A percentile compares a stretch with the other conserved stretches of the same genome.
These are phyloP conservation scores for Brachymystax lenok DNA, from an alignment of 2,797 vertebrate genomes.

Conservation along the genomic window DNA sequence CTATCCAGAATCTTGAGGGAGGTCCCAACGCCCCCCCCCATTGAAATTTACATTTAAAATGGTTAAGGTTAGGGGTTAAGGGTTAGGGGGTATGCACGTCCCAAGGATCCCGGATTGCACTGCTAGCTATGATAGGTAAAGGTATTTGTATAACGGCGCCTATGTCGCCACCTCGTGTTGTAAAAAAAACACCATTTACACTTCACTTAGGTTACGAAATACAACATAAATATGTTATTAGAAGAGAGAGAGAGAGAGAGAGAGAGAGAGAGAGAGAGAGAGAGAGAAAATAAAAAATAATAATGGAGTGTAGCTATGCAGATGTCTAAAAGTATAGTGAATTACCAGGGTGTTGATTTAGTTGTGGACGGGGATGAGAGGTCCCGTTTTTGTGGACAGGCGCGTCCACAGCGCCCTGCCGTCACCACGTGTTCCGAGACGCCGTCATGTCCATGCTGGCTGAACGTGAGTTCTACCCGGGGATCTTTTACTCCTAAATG, in stretches of 20 bases:
- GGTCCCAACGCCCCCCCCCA: too few relatives aligned
- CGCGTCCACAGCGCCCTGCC: too few relatives aligned
- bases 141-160: neutral
- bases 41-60: too few relatives aligned
- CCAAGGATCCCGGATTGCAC: neutral
- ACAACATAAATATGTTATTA: neutral
- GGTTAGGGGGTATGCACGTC: neutral
- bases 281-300: too few relatives aligned
- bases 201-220: neutral
- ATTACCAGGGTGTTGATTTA: neutral
- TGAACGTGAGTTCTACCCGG: conserved; percentile 74
- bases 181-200: neutral
- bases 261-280: too few relatives aligned
- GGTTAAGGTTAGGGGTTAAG: too few relatives aligned
- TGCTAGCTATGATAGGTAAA: neutral
- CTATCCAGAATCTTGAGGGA: too few relatives aligned
- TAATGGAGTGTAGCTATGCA: neutral
- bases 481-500: too few relatives aligned
- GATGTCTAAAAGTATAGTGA: neutral
- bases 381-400: too few relatives aligned
- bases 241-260: too few relatives aligned
- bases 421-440: conserved; percentile 58
- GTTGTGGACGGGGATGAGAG: neutral
- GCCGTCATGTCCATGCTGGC: conserved; percentile 89
- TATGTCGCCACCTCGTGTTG: conserved; percentile 41